phyloP scores from a whole-genome alignment of 1,140 invertebrate genomes.

The Penaeus vannamei region DNA sequence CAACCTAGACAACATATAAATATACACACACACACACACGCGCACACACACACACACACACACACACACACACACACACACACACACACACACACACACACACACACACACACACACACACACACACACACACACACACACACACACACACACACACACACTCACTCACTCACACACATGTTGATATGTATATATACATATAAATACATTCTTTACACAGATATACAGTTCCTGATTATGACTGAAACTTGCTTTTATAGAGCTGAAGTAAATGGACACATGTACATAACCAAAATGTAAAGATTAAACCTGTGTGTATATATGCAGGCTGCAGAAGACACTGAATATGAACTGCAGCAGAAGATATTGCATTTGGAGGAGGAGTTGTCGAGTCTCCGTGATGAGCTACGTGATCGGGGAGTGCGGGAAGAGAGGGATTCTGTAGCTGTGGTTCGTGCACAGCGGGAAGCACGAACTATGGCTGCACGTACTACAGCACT shows the following conservation, averaged over 20 bases:
- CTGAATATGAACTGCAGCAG: constrained; percentile 54
- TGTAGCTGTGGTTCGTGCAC: constrained; percentile 52
- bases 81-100: not conserved
- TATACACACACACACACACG: too few relatives aligned
- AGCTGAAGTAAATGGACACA: too few relatives aligned
- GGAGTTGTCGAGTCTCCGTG: constrained; percentile 34
- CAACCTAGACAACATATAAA: too few relatives aligned
- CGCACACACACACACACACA: too few relatives aligned
- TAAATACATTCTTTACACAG: too few relatives aligned
- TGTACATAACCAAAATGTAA: too few relatives aligned
- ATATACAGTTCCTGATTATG: too few relatives aligned
- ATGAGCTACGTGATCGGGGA: constrained; percentile 40
- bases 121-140: not conserved
- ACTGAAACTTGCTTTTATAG: too few relatives aligned
- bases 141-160: not conserved
- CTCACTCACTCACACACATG: not conserved
- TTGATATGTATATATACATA: not conserved
- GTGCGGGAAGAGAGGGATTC: constrained; percentile 50
- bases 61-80: constrained; percentile 17
- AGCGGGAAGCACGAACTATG: constrained; percentile 42
- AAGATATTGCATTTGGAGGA: constrained; percentile 48
- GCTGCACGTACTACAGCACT: constrained; percentile 43
- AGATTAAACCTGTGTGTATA: too few relatives aligned
- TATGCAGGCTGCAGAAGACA: constrained; percentile 34
- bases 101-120: too few relatives aligned